Percentiles rank a stretch among this genome's conserved stretches.
Evolutionary conservation across 1,140 invertebrate species (phyloP).

Genomic region (Solenopsis fugax): DNA sequence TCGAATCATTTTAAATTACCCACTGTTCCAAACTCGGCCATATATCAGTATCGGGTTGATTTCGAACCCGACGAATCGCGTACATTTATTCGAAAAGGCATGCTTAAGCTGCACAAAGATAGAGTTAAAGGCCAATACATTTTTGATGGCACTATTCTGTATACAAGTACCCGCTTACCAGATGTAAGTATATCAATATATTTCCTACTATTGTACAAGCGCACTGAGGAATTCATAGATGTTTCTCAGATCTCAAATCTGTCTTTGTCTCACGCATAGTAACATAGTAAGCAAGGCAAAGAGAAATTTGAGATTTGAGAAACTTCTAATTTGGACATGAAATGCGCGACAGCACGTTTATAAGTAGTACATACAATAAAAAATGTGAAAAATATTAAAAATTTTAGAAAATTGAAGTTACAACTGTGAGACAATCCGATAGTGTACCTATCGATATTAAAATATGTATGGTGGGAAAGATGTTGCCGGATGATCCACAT

Average conservation of each 20-base stretch:
- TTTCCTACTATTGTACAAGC: not conserved
- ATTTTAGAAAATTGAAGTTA: slow-evolving; percentile 80
- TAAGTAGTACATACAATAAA: not conserved
- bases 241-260: no score
- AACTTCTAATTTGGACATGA: no score
- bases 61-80: slow-evolving; percentile 92
- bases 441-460: slow-evolving; percentile 78
- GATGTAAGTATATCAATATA: slow-evolving; percentile 72
- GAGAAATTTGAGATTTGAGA: no score
- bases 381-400: not conserved
- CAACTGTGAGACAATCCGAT: slow-evolving; percentile 79
- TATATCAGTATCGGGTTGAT: slow-evolving; percentile 94
- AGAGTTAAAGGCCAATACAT: slow-evolving; percentile 87
- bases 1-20: slow-evolving; percentile 93
- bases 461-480: slow-evolving; percentile 80
- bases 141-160: slow-evolving; percentile 87
- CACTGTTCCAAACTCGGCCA: slow-evolving; percentile 90
- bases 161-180: slow-evolving; percentile 73
- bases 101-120: slow-evolving; percentile 88
- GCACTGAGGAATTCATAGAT: no score
- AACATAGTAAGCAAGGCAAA: no score
- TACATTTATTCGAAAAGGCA: slow-evolving; percentile 88
- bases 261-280: no score
- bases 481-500: slow-evolving; percentile 82
- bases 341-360: not conserved